These are phyloP conservation scores for Aricia agestis DNA, from an alignment of 1,140 invertebrate species.

Conservation along the genomic window DNA sequence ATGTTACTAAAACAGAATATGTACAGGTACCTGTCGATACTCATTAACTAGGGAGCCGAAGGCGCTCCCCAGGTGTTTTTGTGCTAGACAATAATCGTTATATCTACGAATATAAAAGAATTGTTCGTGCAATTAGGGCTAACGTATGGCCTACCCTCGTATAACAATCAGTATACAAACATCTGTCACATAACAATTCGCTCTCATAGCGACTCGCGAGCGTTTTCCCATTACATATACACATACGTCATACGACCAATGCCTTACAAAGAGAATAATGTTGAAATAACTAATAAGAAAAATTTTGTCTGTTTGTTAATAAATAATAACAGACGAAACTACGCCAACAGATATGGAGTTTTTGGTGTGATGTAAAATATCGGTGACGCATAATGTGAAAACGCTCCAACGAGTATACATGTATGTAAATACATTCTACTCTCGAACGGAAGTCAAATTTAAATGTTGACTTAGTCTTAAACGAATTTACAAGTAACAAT, in stretches of 20 bases:
- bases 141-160: slow-evolving; percentile 33
- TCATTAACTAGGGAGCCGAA: neutral
- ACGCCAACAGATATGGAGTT: neutral
- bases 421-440: neutral
- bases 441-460: slow-evolving; percentile 46
- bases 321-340: neutral
- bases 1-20: slow-evolving; percentile 28
- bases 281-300: no score
- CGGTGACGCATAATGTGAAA: neutral
- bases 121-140: slow-evolving; percentile 54
- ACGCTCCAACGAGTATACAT: neutral
- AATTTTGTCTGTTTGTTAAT: no score
- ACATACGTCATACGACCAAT: neutral
- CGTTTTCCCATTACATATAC: no score
- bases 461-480: slow-evolving; percentile 53
- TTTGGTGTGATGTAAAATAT: neutral
- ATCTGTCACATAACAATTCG: neutral
- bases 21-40: slow-evolving; percentile 14
- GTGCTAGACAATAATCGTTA: slow-evolving; percentile 58
- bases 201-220: neutral
- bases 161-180: slow-evolving; percentile 9
- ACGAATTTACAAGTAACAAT: slow-evolving; percentile 72
- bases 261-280: no score
- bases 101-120: slow-evolving; percentile 58
- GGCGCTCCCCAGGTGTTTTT: slow-evolving; percentile 37